phyloP scores from a whole-genome alignment of 2,888 invertebrate genomes.

The Drosophila affinis region DNA sequence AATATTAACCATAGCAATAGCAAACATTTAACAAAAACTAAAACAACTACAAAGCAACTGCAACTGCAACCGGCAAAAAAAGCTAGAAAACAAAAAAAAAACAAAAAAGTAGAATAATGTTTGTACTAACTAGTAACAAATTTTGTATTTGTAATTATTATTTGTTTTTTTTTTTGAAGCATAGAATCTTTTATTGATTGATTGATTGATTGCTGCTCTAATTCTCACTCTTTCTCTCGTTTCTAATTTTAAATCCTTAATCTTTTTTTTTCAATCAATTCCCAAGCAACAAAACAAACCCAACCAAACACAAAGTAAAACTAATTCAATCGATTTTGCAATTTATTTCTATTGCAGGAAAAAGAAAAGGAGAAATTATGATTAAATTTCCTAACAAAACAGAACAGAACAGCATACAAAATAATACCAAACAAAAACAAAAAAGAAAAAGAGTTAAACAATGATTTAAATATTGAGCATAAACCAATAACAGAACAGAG shows the following conservation, averaged over 20 bases:
- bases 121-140: conserved; percentile 49
- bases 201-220: conserved; percentile 41
- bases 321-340: conserved; percentile 49
- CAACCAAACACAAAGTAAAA: conserved; percentile 21
- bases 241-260: conserved; percentile 23
- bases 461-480: conserved; percentile 46
- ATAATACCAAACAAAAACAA: conserved; percentile 35
- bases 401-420: conserved; percentile 35
- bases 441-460: conserved; percentile 35
- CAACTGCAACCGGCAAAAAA: conserved; percentile 30
- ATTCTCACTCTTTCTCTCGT: conserved; percentile 22
- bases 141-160: conserved; percentile 8
- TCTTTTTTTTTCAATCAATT: conserved; percentile 10
- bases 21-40: conserved; percentile 39
- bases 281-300: conserved; percentile 15
- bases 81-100: conserved; percentile 10
- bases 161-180: conserved; percentile 28
- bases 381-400: conserved; percentile 75
- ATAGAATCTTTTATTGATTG: conserved; percentile 38
- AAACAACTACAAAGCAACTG: conserved; percentile 54
- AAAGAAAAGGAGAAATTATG: conserved; percentile 84
- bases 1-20: conserved; percentile 27
- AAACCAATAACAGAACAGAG: conserved; percentile 25
- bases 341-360: conserved; percentile 82
- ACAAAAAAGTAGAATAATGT: conserved; percentile 57